Evolutionary conservation across 1,140 invertebrate genomes (phyloP).

Genomic region (Glomeris maerens): DNA sequence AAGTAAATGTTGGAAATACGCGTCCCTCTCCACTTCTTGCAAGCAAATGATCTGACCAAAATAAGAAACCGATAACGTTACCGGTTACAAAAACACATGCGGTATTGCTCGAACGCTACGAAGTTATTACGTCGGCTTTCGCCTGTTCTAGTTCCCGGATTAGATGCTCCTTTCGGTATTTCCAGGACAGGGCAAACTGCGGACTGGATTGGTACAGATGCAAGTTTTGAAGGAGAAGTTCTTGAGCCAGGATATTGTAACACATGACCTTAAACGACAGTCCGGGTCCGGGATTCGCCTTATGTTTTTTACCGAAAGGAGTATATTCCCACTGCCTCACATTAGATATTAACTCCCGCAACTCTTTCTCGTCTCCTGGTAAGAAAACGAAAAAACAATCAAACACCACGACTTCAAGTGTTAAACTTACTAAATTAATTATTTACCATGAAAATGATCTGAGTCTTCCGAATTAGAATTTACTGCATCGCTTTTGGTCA

Average conservation of each 20-base stretch:
- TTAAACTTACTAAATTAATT: too few species aligned
- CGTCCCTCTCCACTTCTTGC: too few species aligned
- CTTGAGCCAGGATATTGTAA: conserved; percentile 80
- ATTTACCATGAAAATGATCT: too few species aligned
- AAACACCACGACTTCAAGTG: too few species aligned
- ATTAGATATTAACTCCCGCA: too few species aligned
- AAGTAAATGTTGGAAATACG: background rate
- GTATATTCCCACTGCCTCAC: background rate
- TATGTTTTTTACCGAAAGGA: background rate
- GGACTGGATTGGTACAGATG: conserved; percentile 55
- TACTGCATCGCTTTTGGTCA: too few species aligned
- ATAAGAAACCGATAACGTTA: too few species aligned
- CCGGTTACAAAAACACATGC: too few species aligned
- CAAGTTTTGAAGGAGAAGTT: conserved; percentile 54
- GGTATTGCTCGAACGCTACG: background rate
- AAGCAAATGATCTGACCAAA: too few species aligned
- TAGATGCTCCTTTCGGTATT: conserved; percentile 47
- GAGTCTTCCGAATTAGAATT: too few species aligned
- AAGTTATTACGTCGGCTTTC: conserved; percentile 51
- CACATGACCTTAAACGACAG: conserved; percentile 40
- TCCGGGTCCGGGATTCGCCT: background rate
- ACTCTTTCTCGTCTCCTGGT: too few species aligned
- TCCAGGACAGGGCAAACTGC: conserved; percentile 48
- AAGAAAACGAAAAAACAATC: too few species aligned
- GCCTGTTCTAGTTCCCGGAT: conserved; percentile 51